These are phyloP conservation scores for Chloroclysta siterata DNA, from an alignment of 2,888 invertebrate genomes.

Conservation along the genomic window DNA sequence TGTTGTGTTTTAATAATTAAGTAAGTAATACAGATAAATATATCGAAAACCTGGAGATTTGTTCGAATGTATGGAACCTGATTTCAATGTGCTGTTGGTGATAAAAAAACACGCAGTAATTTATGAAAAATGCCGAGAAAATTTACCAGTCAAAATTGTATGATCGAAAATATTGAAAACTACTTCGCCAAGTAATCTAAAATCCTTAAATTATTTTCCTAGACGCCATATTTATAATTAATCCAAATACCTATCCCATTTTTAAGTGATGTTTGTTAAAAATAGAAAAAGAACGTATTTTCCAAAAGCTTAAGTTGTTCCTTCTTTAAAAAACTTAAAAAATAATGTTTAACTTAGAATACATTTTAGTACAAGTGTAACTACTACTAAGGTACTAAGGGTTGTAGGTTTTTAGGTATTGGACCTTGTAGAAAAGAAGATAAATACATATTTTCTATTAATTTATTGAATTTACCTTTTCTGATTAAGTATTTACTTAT, in stretches of 20 bases:
- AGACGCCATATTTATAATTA: background rate
- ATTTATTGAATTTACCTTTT: no score
- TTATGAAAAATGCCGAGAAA: background rate
- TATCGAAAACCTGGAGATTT: background rate
- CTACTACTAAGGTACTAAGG: no score
- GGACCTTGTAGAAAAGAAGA: background rate
- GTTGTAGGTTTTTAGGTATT: no score
- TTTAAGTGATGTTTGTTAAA: background rate
- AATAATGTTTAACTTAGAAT: background rate
- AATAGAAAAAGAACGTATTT: background rate
- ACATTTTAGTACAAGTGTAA: no score
- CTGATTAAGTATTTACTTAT: background rate
- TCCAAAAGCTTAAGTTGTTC: background rate
- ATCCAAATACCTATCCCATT: background rate
- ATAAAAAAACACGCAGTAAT: conserved; percentile 6
- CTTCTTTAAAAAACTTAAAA: no score
- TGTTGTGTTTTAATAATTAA: conserved; percentile 54
- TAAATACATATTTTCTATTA: no score
- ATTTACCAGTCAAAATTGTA: background rate
- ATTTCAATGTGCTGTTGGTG: conserved; percentile 31
- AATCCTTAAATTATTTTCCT: background rate
- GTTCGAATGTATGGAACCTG: conserved; percentile 1
- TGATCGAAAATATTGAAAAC: background rate
- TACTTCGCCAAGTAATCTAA: background rate
- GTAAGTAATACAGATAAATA: conserved; percentile 46